These are phyloP conservation scores for Standfussiana lucernea DNA, from an alignment of 2,888 invertebrate species.

Conservation along the genomic window DNA sequence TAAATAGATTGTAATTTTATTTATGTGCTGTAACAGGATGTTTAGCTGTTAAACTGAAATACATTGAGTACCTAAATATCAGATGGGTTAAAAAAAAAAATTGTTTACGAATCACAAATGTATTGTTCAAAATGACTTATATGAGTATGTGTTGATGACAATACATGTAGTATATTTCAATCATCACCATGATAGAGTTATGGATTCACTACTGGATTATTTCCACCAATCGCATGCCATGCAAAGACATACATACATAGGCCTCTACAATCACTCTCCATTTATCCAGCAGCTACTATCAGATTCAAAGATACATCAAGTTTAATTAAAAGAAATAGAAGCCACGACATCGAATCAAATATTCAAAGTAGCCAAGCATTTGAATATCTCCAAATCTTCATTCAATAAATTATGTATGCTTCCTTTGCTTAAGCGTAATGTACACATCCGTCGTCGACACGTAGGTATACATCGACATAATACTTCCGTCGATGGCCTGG, in stretches of 20 bases:
- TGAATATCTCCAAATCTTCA: constrained; percentile 50
- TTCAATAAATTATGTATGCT: constrained; percentile 60
- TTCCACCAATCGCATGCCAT: neutral
- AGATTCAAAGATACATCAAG: neutral
- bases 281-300: neutral
- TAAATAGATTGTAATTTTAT: constrained; percentile 41
- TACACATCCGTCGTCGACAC: constrained; percentile 55
- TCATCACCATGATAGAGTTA: too few species aligned
- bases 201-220: neutral
- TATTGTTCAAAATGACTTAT: neutral
- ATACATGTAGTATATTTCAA: neutral
- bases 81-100: constrained; percentile 1
- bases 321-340: neutral
- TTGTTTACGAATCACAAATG: neutral
- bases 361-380: constrained; percentile 20
- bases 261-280: neutral
- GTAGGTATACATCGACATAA: constrained; percentile 46
- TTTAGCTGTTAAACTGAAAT: constrained; percentile 6
- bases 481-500: constrained; percentile 55
- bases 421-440: constrained; percentile 52
- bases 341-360: constrained; percentile 8
- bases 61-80: neutral
- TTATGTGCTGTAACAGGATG: constrained; percentile 51
- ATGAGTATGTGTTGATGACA: neutral
- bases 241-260: neutral